Evolutionary conservation across 2,888 invertebrate genomes (phyloP).

Genomic region (Eupithecia vulgata): DNA sequence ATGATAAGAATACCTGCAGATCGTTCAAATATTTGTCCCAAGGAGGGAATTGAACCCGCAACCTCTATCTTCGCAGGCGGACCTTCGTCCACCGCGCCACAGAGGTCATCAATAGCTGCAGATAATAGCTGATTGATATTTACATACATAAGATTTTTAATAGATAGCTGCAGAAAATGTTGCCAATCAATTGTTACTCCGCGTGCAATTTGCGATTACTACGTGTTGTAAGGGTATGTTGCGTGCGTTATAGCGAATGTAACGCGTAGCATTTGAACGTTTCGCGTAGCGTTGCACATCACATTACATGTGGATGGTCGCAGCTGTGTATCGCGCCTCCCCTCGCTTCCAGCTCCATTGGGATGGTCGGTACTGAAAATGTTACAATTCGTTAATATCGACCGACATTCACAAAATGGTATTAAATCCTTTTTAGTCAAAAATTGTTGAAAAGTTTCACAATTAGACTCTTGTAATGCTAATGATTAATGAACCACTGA

Average conservation of each 20-base stretch:
- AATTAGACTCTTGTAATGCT: too few relatives aligned
- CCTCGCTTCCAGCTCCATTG: slow-evolving; percentile 96
- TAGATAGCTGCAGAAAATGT: not conserved
- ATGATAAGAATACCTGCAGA: too few relatives aligned
- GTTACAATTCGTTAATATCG: not conserved
- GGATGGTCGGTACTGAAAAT: slow-evolving; percentile 94
- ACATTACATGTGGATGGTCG: slow-evolving; percentile 95
- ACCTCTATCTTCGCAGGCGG: too few relatives aligned
- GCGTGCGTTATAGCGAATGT: slow-evolving; percentile 1
- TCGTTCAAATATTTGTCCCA: too few relatives aligned
- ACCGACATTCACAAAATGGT: not conserved
- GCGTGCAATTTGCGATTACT: slow-evolving; percentile 20
- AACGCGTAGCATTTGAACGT: slow-evolving; percentile 10
- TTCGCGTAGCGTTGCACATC: slow-evolving; percentile 12
- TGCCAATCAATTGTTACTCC: slow-evolving; percentile 16
- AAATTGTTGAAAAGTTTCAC: too few relatives aligned
- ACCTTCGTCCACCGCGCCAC: too few relatives aligned
- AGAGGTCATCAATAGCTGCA: too few relatives aligned
- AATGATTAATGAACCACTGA: too few relatives aligned
- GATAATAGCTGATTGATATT: not conserved
- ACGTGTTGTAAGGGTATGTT: slow-evolving; percentile 9
- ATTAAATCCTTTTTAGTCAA: too few relatives aligned
- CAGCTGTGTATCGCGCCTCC: slow-evolving; percentile 96
- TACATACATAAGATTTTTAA: not conserved
- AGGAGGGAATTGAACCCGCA: too few relatives aligned